phyloP scores from a whole-genome alignment of 2,888 invertebrate species.

The Steinernema carpocapsae region DNA sequence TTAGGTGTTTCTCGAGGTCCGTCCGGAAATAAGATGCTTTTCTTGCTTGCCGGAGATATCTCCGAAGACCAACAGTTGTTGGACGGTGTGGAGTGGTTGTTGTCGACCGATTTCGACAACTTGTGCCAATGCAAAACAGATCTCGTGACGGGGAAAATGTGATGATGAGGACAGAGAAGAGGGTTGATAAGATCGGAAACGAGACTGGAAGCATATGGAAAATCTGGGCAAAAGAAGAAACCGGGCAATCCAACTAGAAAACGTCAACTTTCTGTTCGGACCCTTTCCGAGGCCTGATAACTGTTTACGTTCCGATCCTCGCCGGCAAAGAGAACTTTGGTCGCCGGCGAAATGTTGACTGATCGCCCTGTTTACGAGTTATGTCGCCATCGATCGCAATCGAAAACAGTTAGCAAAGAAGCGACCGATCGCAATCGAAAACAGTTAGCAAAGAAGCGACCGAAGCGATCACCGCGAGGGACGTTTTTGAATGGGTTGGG shows the following conservation, averaged over 20 bases:
- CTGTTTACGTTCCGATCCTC: not conserved
- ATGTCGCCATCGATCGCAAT: slow-evolving; percentile 19
- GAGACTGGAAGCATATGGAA: not conserved
- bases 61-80: not conserved
- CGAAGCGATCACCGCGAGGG: not conserved
- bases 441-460: not conserved
- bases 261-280: not conserved
- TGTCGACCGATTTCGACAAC: slow-evolving; percentile 4
- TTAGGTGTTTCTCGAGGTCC: no score
- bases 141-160: not conserved
- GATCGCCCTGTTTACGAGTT: not conserved
- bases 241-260: not conserved
- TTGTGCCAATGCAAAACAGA: slow-evolving; percentile 4
- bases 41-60: no score
- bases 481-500: not conserved
- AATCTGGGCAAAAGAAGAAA: not conserved
- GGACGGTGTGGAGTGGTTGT: not conserved
- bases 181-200: no score
- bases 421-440: slow-evolving; percentile 10
- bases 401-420: slow-evolving; percentile 2
- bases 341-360: not conserved
- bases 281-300: not conserved
- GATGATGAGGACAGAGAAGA: not conserved
- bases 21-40: no score
- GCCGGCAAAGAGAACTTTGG: not conserved